Evolutionary conservation across 2,113 vertebrate species (phyloP).

Genomic region (Monopterus albus): DNA sequence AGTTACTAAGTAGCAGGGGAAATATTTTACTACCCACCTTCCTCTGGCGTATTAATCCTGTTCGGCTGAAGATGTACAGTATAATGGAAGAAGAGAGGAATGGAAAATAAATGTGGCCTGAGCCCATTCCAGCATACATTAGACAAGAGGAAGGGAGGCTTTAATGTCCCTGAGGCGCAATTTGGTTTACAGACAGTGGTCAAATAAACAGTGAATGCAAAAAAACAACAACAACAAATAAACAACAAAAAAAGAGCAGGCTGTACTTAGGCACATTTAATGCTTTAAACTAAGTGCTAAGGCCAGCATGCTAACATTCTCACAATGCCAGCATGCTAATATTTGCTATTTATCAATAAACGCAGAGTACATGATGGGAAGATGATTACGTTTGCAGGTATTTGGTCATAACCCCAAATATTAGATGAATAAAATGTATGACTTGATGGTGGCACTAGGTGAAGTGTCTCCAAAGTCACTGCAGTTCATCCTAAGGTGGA

Average conservation of each 20-base stretch:
- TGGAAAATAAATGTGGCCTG: slow-evolving; percentile 42
- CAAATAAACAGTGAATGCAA: slow-evolving; percentile 3
- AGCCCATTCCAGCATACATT: slow-evolving; percentile 7
- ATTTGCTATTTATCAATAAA: too few species aligned
- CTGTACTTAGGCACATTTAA: neutral
- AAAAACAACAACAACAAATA: neutral
- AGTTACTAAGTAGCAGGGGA: slow-evolving; percentile 32
- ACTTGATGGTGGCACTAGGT: neutral
- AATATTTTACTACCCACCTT: slow-evolving; percentile 61
- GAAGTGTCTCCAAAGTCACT: neutral
- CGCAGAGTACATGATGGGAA: too few species aligned
- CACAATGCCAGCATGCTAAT: too few species aligned
- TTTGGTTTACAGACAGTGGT: slow-evolving; percentile 31
- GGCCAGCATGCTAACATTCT: too few species aligned
- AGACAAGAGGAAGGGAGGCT: slow-evolving; percentile 15
- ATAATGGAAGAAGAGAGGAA: slow-evolving; percentile 41
- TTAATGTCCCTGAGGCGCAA: slow-evolving; percentile 25
- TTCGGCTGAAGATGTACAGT: slow-evolving; percentile 46
- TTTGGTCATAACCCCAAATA: too few species aligned
- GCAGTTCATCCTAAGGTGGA: neutral
- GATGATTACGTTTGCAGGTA: too few species aligned
- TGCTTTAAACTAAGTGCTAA: neutral
- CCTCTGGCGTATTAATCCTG: slow-evolving; percentile 61
- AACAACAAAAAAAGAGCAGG: neutral
- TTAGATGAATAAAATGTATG: neutral